These are phyloP conservation scores for Phainopepla nitens DNA, from an alignment of 2,113 vertebrate species.

Conservation along the genomic window DNA sequence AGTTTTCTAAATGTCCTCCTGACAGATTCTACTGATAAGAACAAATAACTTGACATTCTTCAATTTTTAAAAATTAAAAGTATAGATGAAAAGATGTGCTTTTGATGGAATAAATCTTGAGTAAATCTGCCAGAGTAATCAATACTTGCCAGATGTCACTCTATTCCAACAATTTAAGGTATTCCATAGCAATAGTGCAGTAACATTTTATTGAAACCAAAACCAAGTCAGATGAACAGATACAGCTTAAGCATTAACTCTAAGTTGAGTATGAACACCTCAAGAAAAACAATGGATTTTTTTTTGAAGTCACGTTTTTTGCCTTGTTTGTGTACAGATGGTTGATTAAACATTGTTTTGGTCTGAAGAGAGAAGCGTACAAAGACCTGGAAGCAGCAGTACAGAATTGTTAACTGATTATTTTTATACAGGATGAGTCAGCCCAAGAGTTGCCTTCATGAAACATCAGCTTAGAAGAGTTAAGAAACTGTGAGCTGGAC, in stretches of 20 bases:
- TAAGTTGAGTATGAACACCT: background rate
- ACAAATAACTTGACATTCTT: background rate
- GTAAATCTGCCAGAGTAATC: background rate
- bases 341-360: background rate
- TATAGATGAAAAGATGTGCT: background rate
- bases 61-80: background rate
- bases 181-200: background rate
- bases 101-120: background rate
- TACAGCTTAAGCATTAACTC: background rate
- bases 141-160: background rate
- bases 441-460: background rate
- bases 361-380: background rate
- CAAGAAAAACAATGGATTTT: background rate
- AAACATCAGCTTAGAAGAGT: background rate
- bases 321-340: background rate
- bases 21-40: background rate
- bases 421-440: background rate
- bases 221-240: background rate
- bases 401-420: background rate
- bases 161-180: background rate
- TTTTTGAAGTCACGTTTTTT: background rate
- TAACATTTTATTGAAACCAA: background rate
- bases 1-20: background rate
- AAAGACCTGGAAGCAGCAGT: background rate
- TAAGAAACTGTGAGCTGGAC: background rate